A percentile compares a stretch with the other conserved stretches of the same genome.
phyloP scores from a whole-genome alignment of 2,113 vertebrate species.

The Carollia perspicillata region DNA sequence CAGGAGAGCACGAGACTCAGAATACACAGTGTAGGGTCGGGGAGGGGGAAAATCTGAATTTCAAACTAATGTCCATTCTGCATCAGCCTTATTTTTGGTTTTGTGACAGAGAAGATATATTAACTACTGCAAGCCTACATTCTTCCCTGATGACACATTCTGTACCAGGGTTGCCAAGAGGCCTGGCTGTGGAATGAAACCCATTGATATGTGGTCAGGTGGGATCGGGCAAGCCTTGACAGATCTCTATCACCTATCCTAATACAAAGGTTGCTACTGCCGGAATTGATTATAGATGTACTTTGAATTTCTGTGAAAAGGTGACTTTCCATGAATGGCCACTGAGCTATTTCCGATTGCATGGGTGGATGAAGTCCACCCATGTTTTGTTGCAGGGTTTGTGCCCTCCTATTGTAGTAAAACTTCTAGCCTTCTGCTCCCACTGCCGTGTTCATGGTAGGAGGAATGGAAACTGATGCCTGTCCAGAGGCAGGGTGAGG shows the following conservation, averaged over 20 bases:
- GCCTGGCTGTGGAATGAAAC: neutral
- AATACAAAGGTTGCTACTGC: fast-evolving
- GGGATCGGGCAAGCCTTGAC: neutral
- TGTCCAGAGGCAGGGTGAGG: fast-evolving
- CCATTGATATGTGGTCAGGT: neutral
- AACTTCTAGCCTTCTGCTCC: neutral
- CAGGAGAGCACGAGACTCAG: fast-evolving
- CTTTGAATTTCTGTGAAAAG: neutral
- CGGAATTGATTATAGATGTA: fast-evolving
- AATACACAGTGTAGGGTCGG: no score
- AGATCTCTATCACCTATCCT: neutral
- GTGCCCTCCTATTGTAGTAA: no score
- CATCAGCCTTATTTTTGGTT: neutral
- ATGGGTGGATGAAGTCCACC: no score
- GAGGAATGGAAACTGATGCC: neutral
- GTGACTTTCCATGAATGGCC: neutral
- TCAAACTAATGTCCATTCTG: fast-evolving
- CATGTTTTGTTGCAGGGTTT: neutral
- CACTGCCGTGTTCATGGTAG: neutral
- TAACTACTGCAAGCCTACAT: fast-evolving
- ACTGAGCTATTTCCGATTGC: neutral
- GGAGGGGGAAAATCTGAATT: neutral
- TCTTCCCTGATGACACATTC: neutral
- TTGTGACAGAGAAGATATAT: neutral
- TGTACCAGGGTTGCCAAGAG: fast-evolving